phyloP scores from a whole-genome alignment of 2,113 vertebrate species.

The Cariama cristata region DNA sequence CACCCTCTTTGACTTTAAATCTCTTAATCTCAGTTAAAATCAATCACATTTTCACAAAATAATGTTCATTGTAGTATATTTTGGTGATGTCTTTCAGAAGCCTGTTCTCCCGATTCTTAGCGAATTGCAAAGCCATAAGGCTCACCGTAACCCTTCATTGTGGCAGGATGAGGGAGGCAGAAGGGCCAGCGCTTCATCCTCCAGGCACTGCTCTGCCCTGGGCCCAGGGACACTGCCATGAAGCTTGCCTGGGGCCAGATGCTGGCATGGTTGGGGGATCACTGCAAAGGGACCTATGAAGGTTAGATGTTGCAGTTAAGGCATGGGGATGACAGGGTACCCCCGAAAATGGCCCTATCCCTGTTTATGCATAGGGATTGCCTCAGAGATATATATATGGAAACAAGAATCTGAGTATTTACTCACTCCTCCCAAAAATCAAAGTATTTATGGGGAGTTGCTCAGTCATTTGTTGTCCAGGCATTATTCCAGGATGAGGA shows the following conservation, averaged over 20 bases:
- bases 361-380: background rate
- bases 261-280: background rate
- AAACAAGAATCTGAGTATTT: background rate
- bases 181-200: background rate
- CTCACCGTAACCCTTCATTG: background rate
- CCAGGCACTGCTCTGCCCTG: background rate
- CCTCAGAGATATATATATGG: background rate
- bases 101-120: background rate
- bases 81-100: background rate
- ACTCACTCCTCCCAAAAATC: background rate
- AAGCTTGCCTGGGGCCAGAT: background rate
- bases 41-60: conserved; percentile 5
- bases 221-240: fast-evolving
- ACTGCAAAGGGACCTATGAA: background rate
- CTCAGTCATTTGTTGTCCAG: background rate
- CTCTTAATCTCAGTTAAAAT: background rate
- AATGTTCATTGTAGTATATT: background rate
- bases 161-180: background rate
- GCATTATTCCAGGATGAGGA: background rate
- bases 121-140: background rate
- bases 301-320: background rate
- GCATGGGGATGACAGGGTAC: background rate
- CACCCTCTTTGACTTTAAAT: background rate
- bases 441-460: background rate
- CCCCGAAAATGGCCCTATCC: background rate